Conservation (phyloP, 2,888 invertebrate genomes). For the Tolmerus cingulatus region DNA sequence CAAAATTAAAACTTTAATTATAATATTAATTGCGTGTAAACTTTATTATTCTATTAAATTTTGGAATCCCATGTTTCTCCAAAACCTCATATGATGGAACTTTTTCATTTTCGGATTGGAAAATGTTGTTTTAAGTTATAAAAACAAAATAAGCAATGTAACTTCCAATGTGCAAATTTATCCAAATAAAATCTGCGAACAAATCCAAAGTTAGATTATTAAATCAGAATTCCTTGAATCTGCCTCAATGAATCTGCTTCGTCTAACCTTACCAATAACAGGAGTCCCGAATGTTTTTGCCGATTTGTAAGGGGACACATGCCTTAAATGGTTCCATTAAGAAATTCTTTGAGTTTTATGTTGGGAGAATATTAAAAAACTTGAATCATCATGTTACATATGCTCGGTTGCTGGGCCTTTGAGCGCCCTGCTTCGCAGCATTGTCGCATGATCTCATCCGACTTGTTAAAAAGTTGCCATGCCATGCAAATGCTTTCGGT, state of each 20-base stretch:
- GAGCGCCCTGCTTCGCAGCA: neutral
- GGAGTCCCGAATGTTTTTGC: neutral
- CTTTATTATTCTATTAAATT: no score
- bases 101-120: no score
- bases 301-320: neutral
- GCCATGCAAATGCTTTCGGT: neutral
- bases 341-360: neutral
- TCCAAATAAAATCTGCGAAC: neutral
- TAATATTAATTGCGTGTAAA: no score
- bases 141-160: no score
- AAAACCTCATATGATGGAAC: no score
- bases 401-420: neutral
- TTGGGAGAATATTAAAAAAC: neutral
- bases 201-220: neutral
- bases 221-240: neutral
- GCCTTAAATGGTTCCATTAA: neutral
- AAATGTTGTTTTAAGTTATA: no score
- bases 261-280: neutral
- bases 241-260: neutral
- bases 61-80: no score
- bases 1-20: no score
- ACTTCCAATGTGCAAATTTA: neutral
- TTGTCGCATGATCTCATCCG: neutral
- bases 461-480: neutral
- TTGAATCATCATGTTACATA: neutral